phyloP scores from a whole-genome alignment of 2,113 vertebrate species.

The Addax nasomaculatus region DNA sequence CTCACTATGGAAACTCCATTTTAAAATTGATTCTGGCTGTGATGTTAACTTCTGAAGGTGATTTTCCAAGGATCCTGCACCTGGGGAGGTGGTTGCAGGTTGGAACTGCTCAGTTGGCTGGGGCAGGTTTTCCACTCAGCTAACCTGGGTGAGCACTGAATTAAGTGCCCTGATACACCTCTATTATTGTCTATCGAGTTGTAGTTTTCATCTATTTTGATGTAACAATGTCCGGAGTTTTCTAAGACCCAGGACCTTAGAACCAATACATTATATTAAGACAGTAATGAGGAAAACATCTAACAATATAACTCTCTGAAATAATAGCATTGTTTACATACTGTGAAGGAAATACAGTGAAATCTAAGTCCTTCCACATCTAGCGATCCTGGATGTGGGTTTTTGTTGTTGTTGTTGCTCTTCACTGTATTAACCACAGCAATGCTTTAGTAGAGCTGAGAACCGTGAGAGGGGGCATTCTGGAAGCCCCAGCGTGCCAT shows the following conservation, averaged over 20 bases:
- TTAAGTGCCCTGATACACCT: neutral
- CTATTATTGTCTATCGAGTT: neutral
- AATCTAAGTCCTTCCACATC: neutral
- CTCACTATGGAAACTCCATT: neutral
- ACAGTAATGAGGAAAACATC: neutral
- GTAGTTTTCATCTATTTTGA: neutral
- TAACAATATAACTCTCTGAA: neutral
- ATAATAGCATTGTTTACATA: neutral
- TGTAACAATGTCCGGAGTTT: neutral
- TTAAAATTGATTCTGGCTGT: neutral
- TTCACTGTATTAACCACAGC: neutral
- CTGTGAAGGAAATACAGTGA: neutral
- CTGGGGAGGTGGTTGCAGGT: neutral
- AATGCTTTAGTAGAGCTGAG: rapidly evolving
- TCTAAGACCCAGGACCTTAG: neutral
- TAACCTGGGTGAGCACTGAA: rapidly evolving
- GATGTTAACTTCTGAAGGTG: neutral
- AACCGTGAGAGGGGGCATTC: rapidly evolving
- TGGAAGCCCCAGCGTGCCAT: neutral
- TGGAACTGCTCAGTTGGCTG: neutral
- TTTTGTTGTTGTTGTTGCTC: neutral
- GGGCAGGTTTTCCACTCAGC: neutral
- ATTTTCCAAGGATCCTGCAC: neutral
- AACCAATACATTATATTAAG: neutral
- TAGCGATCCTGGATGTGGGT: neutral